These are phyloP conservation scores for Agrochola circellaris DNA, from an alignment of 2,888 invertebrate species.

Conservation along the genomic window DNA sequence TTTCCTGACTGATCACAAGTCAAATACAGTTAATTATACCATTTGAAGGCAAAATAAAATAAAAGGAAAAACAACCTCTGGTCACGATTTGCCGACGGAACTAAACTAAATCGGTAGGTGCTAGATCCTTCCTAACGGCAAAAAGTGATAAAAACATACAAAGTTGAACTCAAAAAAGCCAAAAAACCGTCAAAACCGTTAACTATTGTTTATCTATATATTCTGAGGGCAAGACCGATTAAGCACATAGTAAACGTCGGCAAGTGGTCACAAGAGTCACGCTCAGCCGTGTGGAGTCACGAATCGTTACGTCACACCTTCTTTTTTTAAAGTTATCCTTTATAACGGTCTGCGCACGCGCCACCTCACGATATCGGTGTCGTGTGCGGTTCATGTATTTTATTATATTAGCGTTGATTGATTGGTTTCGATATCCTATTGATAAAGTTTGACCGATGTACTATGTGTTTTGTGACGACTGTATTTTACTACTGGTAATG, in stretches of 20 bases:
- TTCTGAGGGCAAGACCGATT: conserved; percentile 68
- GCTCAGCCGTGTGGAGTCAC: conserved; percentile 73
- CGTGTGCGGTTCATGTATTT: conserved; percentile 67
- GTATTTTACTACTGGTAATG: conserved; percentile 32
- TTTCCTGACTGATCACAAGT: conserved; percentile 5
- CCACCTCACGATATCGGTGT: conserved; percentile 66
- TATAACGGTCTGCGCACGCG: conserved; percentile 72
- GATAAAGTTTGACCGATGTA: conserved; percentile 68
- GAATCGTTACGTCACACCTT: conserved; percentile 76
- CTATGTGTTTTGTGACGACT: conserved; percentile 45
- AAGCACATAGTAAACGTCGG: conserved; percentile 63
- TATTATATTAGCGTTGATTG: conserved; percentile 70
- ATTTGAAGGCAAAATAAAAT: background rate
- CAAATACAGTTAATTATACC: background rate
- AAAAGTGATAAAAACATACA: conserved; percentile 20
- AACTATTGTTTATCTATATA: conserved; percentile 64
- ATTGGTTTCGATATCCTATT: conserved; percentile 64
- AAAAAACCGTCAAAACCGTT: conserved; percentile 52
- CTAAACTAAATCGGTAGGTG: background rate
- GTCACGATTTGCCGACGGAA: background rate
- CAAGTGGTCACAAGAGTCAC: conserved; percentile 77
- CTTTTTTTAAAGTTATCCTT: conserved; percentile 70
- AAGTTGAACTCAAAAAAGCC: conserved; percentile 6
- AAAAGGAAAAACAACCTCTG: background rate
- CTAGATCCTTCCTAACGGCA: conserved; percentile 1